Evolutionary conservation across 2,888 invertebrate genomes (phyloP).

Genomic region (Ichneumoninae sp.): DNA sequence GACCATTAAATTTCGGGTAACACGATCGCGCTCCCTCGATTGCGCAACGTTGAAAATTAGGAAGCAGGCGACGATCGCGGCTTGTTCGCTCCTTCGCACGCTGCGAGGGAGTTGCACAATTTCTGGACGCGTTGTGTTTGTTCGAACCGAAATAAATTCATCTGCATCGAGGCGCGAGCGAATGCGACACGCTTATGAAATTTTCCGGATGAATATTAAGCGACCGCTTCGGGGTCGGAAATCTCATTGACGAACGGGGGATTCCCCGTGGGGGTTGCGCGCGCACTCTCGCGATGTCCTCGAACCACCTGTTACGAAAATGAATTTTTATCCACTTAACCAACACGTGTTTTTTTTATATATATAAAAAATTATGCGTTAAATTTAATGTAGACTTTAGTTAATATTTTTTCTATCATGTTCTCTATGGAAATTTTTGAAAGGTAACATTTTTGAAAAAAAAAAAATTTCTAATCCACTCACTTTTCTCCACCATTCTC

Average conservation of each 20-base stretch:
- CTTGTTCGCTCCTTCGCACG: constrained; percentile 16
- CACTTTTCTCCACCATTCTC: constrained; percentile 82
- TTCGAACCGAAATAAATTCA: constrained; percentile 57
- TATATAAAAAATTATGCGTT: background rate
- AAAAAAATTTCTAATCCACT: constrained; percentile 71
- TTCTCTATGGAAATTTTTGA: background rate
- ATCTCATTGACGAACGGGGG: background rate
- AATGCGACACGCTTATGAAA: constrained; percentile 3
- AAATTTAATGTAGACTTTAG: background rate
- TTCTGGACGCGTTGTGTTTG: constrained; percentile 45
- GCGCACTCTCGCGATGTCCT: constrained; percentile 36
- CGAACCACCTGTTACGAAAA: constrained; percentile 46
- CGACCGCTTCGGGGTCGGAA: background rate
- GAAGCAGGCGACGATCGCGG: constrained; percentile 51
- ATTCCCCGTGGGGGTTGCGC: constrained; percentile 4
- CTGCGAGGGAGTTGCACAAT: constrained; percentile 52
- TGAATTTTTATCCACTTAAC: constrained; percentile 7
- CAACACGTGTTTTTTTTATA: background rate
- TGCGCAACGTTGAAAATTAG: constrained; percentile 67
- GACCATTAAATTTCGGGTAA: constrained; percentile 64
- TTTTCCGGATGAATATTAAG: background rate
- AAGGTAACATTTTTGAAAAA: background rate
- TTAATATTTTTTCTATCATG: background rate
- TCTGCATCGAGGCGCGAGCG: constrained; percentile 5
- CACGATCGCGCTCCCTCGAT: constrained; percentile 56